phyloP scores from a whole-genome alignment of 2,888 invertebrate genomes.

The Rhopalosiphum nymphaeae region DNA sequence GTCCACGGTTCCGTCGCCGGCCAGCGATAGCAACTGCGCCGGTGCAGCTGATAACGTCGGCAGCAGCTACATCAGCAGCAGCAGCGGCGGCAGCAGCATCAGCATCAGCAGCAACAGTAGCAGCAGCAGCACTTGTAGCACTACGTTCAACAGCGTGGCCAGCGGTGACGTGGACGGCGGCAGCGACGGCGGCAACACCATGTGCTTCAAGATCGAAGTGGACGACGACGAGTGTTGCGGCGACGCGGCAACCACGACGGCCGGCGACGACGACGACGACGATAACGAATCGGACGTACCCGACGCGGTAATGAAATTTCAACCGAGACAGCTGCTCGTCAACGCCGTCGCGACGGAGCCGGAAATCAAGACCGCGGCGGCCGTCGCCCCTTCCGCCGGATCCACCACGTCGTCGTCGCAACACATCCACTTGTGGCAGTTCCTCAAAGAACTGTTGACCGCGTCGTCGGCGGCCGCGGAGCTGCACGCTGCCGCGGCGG shows the following conservation, averaged over 20 bases:
- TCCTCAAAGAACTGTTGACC: conserved; percentile 90
- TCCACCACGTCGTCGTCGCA: conserved; percentile 75
- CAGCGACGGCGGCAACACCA: conserved; percentile 70
- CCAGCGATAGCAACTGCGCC: not conserved
- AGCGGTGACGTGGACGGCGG: conserved; percentile 66
- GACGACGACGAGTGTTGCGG: not conserved
- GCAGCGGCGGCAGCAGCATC: not conserved
- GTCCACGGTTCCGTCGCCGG: not conserved
- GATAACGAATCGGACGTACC: not conserved
- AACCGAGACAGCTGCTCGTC: not conserved
- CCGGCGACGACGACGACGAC: not conserved
- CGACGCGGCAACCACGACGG: not conserved
- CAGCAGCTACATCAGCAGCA: not conserved
- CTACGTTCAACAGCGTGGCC: not conserved
- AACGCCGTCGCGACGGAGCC: not conserved
- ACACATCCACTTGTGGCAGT: conserved; percentile 99
- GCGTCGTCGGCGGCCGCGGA: conserved; percentile 1
- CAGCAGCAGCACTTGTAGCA: conserved; percentile 31
- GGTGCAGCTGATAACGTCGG: not conserved
- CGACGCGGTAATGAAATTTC: not conserved
- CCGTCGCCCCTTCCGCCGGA: conserved; percentile 63
- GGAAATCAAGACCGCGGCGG: not conserved
- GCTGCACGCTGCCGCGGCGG: not conserved
- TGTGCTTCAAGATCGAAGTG: not conserved
- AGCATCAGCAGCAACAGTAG: conserved; percentile 1